A percentile compares a stretch with the other conserved stretches of the same genome.
These are phyloP conservation scores for Polypedilum pembai DNA, from an alignment of 1,140 invertebrate genomes.

Conservation along the genomic window DNA sequence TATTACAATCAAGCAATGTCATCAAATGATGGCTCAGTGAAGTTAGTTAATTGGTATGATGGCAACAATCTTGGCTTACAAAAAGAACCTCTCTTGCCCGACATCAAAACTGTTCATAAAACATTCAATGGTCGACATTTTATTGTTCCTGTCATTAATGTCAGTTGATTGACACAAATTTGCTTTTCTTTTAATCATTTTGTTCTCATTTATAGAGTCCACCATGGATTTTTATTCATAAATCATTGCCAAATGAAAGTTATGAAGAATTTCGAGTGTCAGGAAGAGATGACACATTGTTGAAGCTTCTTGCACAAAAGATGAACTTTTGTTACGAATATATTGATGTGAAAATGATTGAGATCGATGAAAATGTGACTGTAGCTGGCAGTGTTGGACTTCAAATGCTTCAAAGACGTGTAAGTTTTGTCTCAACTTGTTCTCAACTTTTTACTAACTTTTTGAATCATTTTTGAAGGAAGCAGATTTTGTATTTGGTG, in stretches of 20 bases:
- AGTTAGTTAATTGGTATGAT: conserved; percentile 61
- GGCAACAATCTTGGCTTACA: conserved; percentile 48
- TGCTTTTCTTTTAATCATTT: conserved; percentile 8
- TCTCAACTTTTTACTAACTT: background rate
- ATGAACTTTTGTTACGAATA: conserved; percentile 61
- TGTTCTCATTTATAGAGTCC: conserved; percentile 50
- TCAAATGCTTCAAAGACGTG: conserved; percentile 55
- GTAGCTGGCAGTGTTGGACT: conserved; percentile 56
- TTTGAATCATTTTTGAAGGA: conserved; percentile 45
- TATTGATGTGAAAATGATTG: conserved; percentile 52
- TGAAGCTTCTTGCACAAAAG: conserved; percentile 52
- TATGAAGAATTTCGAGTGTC: conserved; percentile 41
- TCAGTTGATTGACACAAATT: too few species aligned
- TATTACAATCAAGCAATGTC: conserved; percentile 60
- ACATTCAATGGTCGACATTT: conserved; percentile 56
- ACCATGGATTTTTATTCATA: conserved; percentile 59
- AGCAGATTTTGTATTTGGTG: conserved; percentile 61
- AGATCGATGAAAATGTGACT: conserved; percentile 51
- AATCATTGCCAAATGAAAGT: conserved; percentile 44
- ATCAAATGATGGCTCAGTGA: conserved; percentile 46
- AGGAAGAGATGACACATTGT: conserved; percentile 58
- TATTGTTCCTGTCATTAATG: conserved; percentile 58
- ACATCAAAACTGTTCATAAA: conserved; percentile 49
- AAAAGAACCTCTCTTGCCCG: conserved; percentile 53
- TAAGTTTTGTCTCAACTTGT: conserved; percentile 38